These are phyloP conservation scores for Phyllostomus discolor DNA, from an alignment of 2,113 vertebrate species.

Conservation along the genomic window DNA sequence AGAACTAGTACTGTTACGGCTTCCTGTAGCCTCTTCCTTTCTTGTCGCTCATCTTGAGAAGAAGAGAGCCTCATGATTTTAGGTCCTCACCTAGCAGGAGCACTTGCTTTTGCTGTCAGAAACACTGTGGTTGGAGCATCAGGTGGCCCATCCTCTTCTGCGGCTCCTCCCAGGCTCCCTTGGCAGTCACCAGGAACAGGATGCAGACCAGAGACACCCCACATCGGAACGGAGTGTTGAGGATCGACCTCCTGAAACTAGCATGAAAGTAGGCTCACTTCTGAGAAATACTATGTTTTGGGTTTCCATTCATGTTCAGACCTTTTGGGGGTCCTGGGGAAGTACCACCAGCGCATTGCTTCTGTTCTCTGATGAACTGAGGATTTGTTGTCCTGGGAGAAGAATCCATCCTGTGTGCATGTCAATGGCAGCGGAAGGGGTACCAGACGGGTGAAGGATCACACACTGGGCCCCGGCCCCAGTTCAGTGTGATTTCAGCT, in stretches of 20 bases:
- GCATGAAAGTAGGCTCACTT: slow-evolving; percentile 25
- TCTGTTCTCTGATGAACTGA: slow-evolving; percentile 15
- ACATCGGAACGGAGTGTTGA: neutral
- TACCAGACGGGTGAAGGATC: slow-evolving; percentile 19
- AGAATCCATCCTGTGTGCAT: neutral
- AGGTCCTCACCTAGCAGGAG: neutral
- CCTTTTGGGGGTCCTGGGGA: slow-evolving; percentile 1
- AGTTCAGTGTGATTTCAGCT: slow-evolving; percentile 18
- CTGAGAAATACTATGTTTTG: slow-evolving; percentile 28
- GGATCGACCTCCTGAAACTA: slow-evolving; percentile 32
- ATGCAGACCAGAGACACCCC: neutral
- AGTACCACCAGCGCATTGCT: neutral
- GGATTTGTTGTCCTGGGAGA: slow-evolving; percentile 22
- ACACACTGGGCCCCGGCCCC: neutral
- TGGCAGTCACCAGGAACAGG: neutral
- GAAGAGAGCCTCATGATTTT: neutral
- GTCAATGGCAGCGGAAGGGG: neutral
- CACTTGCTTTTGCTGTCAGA: slow-evolving; percentile 32
- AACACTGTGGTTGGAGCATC: neutral
- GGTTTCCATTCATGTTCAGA: slow-evolving; percentile 10
- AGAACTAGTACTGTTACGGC: neutral
- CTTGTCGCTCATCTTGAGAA: neutral
- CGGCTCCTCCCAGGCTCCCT: neutral
- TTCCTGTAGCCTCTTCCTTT: neutral
- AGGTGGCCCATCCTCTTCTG: neutral